phyloP scores from a whole-genome alignment of 2,113 vertebrate genomes.

The Entosphenus tridentatus region DNA sequence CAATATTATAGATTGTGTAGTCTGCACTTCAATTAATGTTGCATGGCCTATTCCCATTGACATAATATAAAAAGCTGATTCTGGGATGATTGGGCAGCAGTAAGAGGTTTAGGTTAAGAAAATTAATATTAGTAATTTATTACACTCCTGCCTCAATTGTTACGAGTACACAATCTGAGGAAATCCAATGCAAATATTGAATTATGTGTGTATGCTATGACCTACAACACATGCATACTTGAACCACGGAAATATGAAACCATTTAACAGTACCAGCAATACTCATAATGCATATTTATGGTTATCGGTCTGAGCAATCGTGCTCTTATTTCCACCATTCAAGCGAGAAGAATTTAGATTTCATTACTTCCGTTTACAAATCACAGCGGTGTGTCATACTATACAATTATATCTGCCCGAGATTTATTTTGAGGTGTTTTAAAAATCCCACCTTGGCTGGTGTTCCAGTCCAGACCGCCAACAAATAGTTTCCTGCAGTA shows the following conservation, averaged over 20 bases:
- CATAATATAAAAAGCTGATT: too few relatives aligned
- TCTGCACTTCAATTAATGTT: too few relatives aligned
- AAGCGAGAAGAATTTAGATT: background rate
- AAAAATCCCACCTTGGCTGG: constrained; percentile 66
- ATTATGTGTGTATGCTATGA: background rate
- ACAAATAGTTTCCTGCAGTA: constrained; percentile 84
- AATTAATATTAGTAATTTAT: background rate
- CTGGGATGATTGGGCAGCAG: too few relatives aligned
- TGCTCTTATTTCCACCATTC: background rate
- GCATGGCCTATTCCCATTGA: too few relatives aligned
- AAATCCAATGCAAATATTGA: background rate
- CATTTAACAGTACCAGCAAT: background rate
- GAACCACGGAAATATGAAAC: background rate
- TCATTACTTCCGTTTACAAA: background rate
- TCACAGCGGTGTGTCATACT: background rate
- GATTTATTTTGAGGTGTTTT: background rate
- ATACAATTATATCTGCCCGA: background rate
- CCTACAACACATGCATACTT: background rate
- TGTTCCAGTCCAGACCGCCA: constrained; percentile 95
- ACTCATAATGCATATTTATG: background rate
- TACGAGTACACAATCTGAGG: background rate
- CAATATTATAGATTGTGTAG: too few relatives aligned
- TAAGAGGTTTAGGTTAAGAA: background rate
- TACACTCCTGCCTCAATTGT: background rate
- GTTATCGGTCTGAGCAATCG: background rate